phyloP scores from a whole-genome alignment of 2,113 vertebrate genomes.

The Balaeniceps rex region DNA sequence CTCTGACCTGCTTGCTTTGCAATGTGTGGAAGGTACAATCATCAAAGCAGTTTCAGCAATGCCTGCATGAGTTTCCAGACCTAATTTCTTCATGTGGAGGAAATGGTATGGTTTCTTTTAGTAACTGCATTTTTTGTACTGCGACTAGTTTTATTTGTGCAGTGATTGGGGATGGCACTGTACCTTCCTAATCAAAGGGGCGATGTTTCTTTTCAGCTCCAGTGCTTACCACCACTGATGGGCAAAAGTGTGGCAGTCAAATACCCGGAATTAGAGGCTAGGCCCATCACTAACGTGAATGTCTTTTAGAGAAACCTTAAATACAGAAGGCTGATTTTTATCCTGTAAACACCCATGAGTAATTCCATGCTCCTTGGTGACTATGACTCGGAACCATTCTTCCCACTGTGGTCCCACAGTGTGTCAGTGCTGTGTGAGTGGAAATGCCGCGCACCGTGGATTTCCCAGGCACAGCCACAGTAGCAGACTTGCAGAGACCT shows the following conservation, averaged over 20 bases:
- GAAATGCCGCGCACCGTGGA: neutral
- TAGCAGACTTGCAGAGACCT: neutral
- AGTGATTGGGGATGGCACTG: neutral
- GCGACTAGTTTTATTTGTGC: constrained; percentile 12
- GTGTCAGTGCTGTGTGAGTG: neutral
- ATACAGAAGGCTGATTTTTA: neutral
- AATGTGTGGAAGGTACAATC: neutral
- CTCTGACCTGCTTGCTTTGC: neutral
- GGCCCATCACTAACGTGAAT: neutral
- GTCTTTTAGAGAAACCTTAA: neutral
- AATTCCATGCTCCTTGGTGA: neutral
- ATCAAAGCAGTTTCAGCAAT: constrained; percentile 51
- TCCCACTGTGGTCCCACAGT: neutral
- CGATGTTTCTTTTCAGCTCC: neutral
- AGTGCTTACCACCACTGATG: neutral
- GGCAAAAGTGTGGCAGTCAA: neutral
- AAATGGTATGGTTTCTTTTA: constrained; percentile 28
- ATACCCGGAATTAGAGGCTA: neutral
- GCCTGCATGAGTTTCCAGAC: constrained; percentile 21
- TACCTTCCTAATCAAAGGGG: neutral
- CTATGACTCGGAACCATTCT: neutral
- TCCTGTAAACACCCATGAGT: neutral
- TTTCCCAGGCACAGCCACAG: neutral
- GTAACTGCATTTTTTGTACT: neutral
- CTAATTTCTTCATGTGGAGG: constrained; percentile 28